Evolutionary conservation across 92 coral and sea anemone species (phyloP).

Genomic region (Paragorgia papillata): DNA sequence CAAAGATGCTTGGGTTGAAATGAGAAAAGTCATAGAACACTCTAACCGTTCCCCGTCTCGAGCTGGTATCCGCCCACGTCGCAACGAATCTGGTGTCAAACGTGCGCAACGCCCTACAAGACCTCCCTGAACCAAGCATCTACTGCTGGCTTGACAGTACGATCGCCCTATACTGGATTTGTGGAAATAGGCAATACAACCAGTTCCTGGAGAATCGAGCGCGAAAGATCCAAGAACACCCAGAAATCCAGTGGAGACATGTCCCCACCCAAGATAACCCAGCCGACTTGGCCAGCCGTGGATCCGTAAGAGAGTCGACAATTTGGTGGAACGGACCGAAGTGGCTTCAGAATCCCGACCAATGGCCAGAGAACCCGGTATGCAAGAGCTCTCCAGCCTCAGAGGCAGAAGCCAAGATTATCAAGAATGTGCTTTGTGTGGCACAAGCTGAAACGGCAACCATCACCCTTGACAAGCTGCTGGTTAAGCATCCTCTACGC

Average conservation of each 20-base stretch:
- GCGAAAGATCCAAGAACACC: constrained; percentile 15
- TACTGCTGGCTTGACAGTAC: constrained; percentile 54
- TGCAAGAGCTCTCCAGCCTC: constrained; percentile 14
- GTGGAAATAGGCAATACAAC: constrained; percentile 16
- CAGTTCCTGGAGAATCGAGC: constrained; percentile 22
- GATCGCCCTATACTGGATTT: background rate
- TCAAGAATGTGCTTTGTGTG: constrained; percentile 72
- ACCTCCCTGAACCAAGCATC: constrained; percentile 15
- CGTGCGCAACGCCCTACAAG: constrained; percentile 52
- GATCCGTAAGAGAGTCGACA: constrained; percentile 2
- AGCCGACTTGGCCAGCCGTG: constrained; percentile 40
- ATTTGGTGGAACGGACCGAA: constrained; percentile 40
- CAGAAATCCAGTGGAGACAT: constrained; percentile 21
- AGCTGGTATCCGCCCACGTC: constrained; percentile 51
- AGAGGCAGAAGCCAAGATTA: constrained; percentile 38
- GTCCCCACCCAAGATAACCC: constrained; percentile 37
- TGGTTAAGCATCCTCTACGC: background rate
- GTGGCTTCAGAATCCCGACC: constrained; percentile 16
- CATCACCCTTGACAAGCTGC: background rate
- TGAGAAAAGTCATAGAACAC: constrained; percentile 46
- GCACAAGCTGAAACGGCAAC: constrained; percentile 52
- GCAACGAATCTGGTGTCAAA: constrained; percentile 52
- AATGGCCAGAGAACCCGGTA: constrained; percentile 45
- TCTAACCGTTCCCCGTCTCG: constrained; percentile 44
- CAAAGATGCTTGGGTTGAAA: background rate